A percentile compares a stretch with the other conserved stretches of the same genome.
phyloP scores from a whole-genome alignment of 2,113 vertebrate genomes.

The Azemiops feae region DNA sequence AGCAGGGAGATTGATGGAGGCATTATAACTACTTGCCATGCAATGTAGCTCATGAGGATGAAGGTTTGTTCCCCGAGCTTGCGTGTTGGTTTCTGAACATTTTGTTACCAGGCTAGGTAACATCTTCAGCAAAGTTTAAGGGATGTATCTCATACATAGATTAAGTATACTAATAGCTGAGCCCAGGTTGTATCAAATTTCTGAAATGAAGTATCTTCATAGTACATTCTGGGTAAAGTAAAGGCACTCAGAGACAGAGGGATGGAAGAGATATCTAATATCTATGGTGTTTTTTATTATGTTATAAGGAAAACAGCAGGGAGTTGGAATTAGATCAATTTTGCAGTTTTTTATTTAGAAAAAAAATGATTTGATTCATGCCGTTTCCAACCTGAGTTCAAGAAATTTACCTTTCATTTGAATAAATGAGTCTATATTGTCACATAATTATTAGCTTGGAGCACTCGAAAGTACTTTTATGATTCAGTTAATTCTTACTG shows the following conservation, averaged over 20 bases:
- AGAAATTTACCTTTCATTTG: not conserved
- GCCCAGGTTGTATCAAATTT: not conserved
- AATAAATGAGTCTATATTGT: not conserved
- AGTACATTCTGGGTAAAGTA: not conserved
- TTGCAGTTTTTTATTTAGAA: not conserved
- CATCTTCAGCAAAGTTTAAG: too few species aligned
- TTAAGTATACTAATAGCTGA: not conserved
- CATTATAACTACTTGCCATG: not conserved
- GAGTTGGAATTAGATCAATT: not conserved
- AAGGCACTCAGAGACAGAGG: not conserved
- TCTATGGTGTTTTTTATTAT: not conserved
- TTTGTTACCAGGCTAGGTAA: too few species aligned
- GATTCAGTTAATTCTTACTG: not conserved
- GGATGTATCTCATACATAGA: not conserved
- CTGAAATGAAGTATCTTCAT: not conserved
- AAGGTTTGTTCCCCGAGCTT: too few species aligned
- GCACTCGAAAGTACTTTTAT: not conserved
- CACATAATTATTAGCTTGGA: not conserved
- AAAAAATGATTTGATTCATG: not conserved
- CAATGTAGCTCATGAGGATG: not conserved
- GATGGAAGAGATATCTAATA: not conserved
- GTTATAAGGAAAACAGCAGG: not conserved
- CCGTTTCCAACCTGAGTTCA: not conserved
- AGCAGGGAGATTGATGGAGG: not conserved
- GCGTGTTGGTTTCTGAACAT: too few species aligned